These are phyloP conservation scores for Oncorhynchus keta DNA, from an alignment of 2,113 vertebrate genomes.

Conservation along the genomic window DNA sequence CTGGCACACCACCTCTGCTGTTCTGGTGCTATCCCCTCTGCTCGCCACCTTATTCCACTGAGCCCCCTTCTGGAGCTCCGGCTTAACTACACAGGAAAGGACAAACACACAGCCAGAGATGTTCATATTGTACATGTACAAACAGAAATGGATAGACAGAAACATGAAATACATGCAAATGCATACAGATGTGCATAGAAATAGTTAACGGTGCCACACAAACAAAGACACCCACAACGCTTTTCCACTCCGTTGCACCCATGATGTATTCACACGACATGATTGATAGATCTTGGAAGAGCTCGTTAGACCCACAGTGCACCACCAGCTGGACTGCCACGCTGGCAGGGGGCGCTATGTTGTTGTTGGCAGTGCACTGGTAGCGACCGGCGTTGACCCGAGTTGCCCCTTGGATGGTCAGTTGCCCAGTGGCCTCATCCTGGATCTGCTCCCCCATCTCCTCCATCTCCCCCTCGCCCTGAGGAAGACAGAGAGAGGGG, in stretches of 20 bases:
- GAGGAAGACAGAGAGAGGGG: conserved; percentile 30
- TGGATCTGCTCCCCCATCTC: conserved; percentile 53
- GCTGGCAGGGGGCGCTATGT: conserved; percentile 65
- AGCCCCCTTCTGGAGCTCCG: conserved; percentile 70
- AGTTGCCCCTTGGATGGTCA: conserved; percentile 72
- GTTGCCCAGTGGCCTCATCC: conserved; percentile 67
- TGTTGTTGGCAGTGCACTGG: conserved; percentile 81
- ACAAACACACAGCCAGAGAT: background rate
- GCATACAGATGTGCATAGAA: no score
- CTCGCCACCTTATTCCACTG: conserved; percentile 75
- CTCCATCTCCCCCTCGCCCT: conserved; percentile 70
- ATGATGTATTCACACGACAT: no score
- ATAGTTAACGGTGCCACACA: no score
- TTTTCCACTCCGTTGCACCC: no score
- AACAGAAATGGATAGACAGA: conserved; percentile 16
- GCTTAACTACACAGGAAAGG: conserved; percentile 65
- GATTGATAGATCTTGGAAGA: background rate
- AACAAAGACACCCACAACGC: no score
- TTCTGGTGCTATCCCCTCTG: conserved; percentile 64
- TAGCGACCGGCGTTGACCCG: conserved; percentile 77
- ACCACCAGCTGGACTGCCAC: conserved; percentile 69
- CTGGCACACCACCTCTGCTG: conserved; percentile 66
- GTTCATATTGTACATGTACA: background rate
- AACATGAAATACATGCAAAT: background rate
- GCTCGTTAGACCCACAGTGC: conserved; percentile 63